Evolutionary conservation across 2,797 vertebrate species (phyloP).

Genomic region (Anas capensis): DNA sequence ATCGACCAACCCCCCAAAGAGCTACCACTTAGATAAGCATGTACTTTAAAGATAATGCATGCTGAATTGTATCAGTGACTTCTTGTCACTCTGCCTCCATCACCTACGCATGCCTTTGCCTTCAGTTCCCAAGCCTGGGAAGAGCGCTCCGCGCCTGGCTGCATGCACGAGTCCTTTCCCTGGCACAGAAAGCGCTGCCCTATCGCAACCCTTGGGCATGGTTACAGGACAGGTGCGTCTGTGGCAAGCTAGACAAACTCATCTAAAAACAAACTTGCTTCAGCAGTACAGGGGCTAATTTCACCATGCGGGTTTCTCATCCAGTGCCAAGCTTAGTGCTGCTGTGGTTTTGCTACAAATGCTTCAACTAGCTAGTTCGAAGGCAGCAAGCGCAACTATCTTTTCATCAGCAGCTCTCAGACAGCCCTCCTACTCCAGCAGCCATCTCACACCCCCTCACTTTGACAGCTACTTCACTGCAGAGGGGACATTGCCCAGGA

Average conservation of each 20-base stretch:
- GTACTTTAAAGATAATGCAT: not conserved
- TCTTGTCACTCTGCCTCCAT: not conserved
- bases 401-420: not conserved
- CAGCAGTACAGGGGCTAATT: accelerated
- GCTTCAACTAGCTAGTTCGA: not conserved
- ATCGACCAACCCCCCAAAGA: not conserved
- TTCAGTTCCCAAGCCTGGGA: not conserved
- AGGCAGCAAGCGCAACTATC: not conserved
- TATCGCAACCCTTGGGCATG: accelerated
- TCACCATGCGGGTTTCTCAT: not conserved
- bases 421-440: not conserved
- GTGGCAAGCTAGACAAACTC: not conserved
- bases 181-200: not conserved
- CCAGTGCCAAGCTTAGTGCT: accelerated
- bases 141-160: not conserved
- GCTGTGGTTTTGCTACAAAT: not conserved
- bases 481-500: not conserved
- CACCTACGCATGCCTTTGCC: not conserved
- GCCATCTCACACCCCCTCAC: not conserved
- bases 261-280: not conserved
- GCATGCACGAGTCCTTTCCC: not conserved
- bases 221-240: not conserved
- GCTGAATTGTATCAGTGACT: not conserved
- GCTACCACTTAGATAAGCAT: not conserved
- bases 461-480: conserved; percentile 20